Evolutionary conservation across 2,797 vertebrate species (phyloP).

Genomic region (Picus viridis): DNA sequence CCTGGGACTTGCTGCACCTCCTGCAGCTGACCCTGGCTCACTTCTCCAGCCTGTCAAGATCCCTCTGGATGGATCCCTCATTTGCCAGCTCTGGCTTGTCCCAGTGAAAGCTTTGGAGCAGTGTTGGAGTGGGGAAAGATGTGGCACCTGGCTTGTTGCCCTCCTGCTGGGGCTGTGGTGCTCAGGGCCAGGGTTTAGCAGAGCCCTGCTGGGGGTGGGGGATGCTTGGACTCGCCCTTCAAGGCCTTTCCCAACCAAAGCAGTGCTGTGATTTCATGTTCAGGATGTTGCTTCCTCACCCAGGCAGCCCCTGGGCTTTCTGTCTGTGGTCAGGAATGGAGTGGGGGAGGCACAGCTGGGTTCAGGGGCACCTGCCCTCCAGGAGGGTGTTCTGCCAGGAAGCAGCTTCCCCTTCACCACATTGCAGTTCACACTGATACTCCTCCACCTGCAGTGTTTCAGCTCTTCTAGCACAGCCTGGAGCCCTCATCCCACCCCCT

Average conservation of each 20-base stretch:
- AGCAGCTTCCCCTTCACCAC: background rate
- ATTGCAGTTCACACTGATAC: background rate
- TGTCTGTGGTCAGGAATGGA: background rate
- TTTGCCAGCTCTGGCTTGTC: background rate
- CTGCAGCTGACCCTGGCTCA: too few relatives aligned
- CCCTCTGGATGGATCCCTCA: too few relatives aligned
- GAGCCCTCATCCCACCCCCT: fast-evolving
- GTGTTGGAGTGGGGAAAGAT: background rate
- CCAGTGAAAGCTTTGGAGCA: background rate
- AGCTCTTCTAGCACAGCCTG: background rate
- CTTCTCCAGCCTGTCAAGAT: too few relatives aligned
- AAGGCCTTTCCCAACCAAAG: too few relatives aligned
- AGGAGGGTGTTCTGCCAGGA: background rate
- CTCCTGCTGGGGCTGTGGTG: background rate
- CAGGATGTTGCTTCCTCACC: background rate
- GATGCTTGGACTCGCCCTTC: too few relatives aligned
- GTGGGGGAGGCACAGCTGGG: background rate
- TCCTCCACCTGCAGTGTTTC: background rate
- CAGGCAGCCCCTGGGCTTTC: background rate
- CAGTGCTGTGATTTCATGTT: background rate
- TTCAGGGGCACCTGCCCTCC: background rate
- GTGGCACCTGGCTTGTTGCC: background rate
- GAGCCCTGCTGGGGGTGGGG: too few relatives aligned
- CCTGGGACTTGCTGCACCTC: too few relatives aligned
- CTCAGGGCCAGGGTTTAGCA: too few relatives aligned